These are phyloP conservation scores for Coremacera marginata DNA, from an alignment of 2,888 invertebrate genomes.

Conservation along the genomic window DNA sequence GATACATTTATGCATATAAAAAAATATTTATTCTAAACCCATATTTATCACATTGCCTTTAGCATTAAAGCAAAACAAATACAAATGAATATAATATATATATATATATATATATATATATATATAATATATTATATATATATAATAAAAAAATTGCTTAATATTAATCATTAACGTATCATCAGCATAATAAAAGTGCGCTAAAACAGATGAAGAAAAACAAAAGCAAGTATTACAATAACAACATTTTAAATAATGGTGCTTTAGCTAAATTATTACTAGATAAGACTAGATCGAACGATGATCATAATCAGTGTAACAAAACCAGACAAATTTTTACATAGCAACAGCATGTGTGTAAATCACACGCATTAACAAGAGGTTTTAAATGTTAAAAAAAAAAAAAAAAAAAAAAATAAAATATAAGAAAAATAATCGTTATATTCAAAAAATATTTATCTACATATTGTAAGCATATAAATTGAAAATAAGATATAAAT, in stretches of 20 bases:
- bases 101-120: background rate
- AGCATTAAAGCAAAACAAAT: slow-evolving; percentile 31
- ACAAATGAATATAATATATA: slow-evolving; percentile 5
- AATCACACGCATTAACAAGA: background rate
- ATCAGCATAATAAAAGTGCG: slow-evolving; percentile 27
- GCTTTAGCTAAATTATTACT: slow-evolving; percentile 66
- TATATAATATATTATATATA: background rate
- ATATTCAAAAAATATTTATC: slow-evolving; percentile 30
- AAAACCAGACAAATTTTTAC: slow-evolving; percentile 35
- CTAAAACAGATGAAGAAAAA: slow-evolving; percentile 43
- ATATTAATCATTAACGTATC: slow-evolving; percentile 42
- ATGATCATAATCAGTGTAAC: background rate
- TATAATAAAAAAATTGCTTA: slow-evolving; percentile 8
- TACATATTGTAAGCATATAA: slow-evolving; percentile 16
- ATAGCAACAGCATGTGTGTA: slow-evolving; percentile 29
- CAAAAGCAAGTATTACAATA: slow-evolving; percentile 48
- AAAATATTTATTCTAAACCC: slow-evolving; percentile 35
- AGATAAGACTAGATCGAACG: slow-evolving; percentile 25
- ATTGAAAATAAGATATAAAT: background rate
- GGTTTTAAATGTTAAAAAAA: slow-evolving; percentile 28
- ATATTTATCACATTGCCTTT: slow-evolving; percentile 39
- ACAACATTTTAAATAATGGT: slow-evolving; percentile 57
- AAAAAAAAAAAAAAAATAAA: background rate
- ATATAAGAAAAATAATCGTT: background rate
- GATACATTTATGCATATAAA: background rate